Percentiles rank a stretch among this genome's conserved stretches.
phyloP scores from a whole-genome alignment of 2,113 vertebrate genomes.

The Notarius quadriscutis region DNA sequence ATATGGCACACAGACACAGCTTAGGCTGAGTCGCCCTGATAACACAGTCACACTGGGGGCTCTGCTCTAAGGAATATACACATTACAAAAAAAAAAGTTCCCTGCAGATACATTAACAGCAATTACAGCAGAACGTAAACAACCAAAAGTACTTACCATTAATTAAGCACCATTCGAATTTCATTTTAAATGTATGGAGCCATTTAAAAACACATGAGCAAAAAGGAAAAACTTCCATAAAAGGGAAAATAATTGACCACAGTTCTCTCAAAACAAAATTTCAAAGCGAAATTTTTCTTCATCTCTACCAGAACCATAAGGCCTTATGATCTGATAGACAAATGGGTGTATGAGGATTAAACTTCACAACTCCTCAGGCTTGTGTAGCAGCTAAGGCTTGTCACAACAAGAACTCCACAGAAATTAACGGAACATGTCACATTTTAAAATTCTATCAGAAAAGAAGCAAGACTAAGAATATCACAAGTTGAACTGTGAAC shows the following conservation, averaged over 20 bases:
- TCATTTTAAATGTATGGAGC: not conserved
- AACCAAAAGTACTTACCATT: not conserved
- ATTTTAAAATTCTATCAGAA: not conserved
- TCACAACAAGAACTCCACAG: not conserved
- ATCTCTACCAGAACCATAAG: not conserved
- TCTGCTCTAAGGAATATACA: conserved; percentile 18
- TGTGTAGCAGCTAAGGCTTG: not conserved
- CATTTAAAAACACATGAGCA: not conserved
- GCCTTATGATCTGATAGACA: not conserved
- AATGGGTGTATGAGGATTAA: not conserved
- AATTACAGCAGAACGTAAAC: not conserved
- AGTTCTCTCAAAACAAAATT: not conserved
- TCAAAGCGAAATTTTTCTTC: not conserved
- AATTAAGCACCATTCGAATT: not conserved
- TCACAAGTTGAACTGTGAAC: not conserved
- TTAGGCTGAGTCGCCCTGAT: conserved; percentile 61
- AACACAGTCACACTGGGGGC: conserved; percentile 6
- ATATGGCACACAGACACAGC: conserved; percentile 70
- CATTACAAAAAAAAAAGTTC: not conserved
- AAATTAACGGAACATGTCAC: not conserved
- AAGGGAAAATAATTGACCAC: not conserved
- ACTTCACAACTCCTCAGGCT: not conserved
- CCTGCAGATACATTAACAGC: not conserved
- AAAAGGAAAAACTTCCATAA: not conserved
- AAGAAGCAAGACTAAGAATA: not conserved